phyloP scores from a whole-genome alignment of 2,797 vertebrate genomes.

The Coregonus ussuriensis region DNA sequence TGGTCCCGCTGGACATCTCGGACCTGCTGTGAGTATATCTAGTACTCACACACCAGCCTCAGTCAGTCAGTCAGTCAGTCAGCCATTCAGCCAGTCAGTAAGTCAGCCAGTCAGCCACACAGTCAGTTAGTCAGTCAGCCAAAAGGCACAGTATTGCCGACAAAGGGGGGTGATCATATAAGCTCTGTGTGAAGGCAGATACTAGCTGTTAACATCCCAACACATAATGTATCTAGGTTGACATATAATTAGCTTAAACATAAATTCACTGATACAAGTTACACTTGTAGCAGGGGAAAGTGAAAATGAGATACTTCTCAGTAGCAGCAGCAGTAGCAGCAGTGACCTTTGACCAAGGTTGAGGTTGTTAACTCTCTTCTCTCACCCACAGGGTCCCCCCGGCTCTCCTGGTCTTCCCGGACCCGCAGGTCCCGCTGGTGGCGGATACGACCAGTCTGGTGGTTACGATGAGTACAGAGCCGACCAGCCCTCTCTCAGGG shows the following conservation, averaged over 20 bases:
- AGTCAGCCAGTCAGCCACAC: too few species aligned
- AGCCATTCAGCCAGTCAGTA: too few species aligned
- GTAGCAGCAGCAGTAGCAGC: too few species aligned
- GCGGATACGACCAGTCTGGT: constrained; percentile 90
- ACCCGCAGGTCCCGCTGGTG: constrained; percentile 86
- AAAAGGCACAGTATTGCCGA: neutral
- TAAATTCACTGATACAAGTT: neutral
- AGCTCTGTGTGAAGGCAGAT: neutral
- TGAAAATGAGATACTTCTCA: too few species aligned
- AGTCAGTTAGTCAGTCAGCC: neutral
- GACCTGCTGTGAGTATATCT: constrained; percentile 85
- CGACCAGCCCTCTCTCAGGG: constrained; percentile 95
- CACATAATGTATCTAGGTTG: neutral
- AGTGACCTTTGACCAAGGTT: neutral
- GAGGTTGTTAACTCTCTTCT: neutral
- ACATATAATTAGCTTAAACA: neutral
- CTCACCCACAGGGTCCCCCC: constrained; percentile 83
- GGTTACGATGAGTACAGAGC: constrained; percentile 89
- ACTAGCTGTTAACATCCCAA: neutral
- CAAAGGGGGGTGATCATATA: neutral
- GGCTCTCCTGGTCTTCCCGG: constrained; percentile 92
- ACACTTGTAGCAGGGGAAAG: neutral
- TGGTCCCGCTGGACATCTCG: constrained; percentile 89
- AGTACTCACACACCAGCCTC: neutral
- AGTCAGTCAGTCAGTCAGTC: too few species aligned